A percentile compares a stretch with the other conserved stretches of the same genome.
Evolutionary conservation across 2,113 vertebrate genomes (phyloP).

Genomic region (Vicugna pacos): DNA sequence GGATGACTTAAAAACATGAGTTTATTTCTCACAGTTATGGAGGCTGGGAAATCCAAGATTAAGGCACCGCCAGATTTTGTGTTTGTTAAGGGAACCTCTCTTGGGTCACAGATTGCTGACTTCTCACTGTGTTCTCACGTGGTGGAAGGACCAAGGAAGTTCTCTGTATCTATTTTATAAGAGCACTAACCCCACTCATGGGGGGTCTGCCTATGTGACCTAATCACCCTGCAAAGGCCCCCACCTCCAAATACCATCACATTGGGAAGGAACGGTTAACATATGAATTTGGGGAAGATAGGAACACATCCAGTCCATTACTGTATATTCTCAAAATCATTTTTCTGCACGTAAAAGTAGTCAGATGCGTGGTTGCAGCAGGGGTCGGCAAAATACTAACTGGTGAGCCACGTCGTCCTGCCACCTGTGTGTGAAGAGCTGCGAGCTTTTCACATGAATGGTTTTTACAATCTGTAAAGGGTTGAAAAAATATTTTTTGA

Average conservation of each 20-base stretch:
- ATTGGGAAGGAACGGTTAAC: background rate
- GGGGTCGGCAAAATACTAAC: background rate
- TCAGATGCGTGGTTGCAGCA: background rate
- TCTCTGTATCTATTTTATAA: background rate
- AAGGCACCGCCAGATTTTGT: no score
- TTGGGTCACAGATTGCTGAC: background rate
- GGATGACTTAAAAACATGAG: background rate
- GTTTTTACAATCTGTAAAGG: background rate
- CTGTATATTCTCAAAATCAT: background rate
- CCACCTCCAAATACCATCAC: background rate
- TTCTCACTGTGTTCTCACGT: background rate
- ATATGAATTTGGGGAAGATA: background rate
- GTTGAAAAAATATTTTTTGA: background rate
- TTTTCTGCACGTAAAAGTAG: background rate
- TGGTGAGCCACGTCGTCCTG: background rate
- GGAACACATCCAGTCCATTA: background rate
- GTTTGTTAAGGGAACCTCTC: background rate
- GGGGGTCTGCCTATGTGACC: background rate
- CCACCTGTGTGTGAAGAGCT: background rate
- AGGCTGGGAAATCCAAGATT: no score
- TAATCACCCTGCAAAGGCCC: background rate
- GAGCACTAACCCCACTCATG: no score
- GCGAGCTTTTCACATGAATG: background rate
- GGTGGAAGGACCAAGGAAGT: background rate
- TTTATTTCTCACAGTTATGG: no score